A percentile compares a stretch with the other conserved stretches of the same genome.
phyloP scores from a whole-genome alignment of 2,888 invertebrate species.

The Scaptomyza caliginosa region DNA sequence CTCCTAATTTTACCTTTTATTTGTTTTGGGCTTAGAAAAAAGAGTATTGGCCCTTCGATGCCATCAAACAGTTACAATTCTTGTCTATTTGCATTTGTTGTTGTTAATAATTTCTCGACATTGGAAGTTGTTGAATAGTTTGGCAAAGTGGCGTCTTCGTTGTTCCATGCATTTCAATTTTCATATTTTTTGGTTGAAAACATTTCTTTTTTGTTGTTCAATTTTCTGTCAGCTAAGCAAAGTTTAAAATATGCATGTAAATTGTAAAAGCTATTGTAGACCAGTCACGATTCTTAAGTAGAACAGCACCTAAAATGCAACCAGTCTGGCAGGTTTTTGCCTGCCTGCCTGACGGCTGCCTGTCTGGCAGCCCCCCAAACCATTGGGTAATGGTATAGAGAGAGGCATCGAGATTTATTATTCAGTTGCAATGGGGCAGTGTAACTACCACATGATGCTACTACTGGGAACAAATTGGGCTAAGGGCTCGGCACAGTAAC shows the following conservation, averaged over 20 bases:
- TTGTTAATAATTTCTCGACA: slow-evolving; percentile 59
- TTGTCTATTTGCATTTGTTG: slow-evolving; percentile 8
- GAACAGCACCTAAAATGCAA: slow-evolving; percentile 58
- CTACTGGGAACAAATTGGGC: slow-evolving; percentile 26
- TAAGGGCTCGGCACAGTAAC: not conserved
- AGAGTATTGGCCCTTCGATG: not conserved
- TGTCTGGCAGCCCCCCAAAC: slow-evolving; percentile 24
- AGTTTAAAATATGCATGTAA: slow-evolving; percentile 65
- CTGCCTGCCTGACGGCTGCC: slow-evolving; percentile 11
- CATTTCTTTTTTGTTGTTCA: slow-evolving; percentile 42
- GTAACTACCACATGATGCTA: slow-evolving; percentile 40
- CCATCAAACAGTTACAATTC: not conserved
- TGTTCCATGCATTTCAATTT: slow-evolving; percentile 56
- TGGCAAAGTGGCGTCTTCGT: slow-evolving; percentile 48
- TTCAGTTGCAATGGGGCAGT: slow-evolving; percentile 37
- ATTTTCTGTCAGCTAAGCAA: slow-evolving; percentile 51
- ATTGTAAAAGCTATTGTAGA: slow-evolving; percentile 56
- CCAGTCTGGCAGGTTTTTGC: slow-evolving; percentile 25
- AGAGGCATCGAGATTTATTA: slow-evolving; percentile 59
- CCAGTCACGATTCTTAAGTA: slow-evolving; percentile 66
- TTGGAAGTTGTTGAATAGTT: slow-evolving; percentile 48
- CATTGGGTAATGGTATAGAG: not conserved
- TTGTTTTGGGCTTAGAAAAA: not conserved
- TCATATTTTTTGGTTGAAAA: slow-evolving; percentile 32
- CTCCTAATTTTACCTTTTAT: not conserved